A percentile compares a stretch with the other conserved stretches of the same genome.
Conservation (phyloP, 1,140 invertebrate species). For the Trichonephila clavipes region DNA sequence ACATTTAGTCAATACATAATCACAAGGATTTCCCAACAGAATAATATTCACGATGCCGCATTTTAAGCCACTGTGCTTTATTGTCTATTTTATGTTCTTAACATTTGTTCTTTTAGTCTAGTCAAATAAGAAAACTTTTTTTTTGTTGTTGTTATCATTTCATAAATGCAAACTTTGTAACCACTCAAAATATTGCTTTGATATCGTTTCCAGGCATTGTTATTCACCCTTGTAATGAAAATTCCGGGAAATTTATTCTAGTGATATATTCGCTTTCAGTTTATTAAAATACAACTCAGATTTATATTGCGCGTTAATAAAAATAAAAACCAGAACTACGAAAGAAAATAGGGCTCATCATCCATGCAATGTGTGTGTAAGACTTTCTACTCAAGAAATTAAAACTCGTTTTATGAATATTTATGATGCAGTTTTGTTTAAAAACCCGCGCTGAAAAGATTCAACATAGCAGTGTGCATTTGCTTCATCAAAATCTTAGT, state of each 20-base stretch:
- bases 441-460: not conserved
- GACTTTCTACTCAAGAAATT: not conserved
- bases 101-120: not conserved
- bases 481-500: not conserved
- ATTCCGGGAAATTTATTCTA: not conserved
- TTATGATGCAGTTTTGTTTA: slow-evolving; percentile 3
- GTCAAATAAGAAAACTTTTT: not conserved
- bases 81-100: not conserved
- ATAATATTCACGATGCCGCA: too few species aligned
- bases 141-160: not conserved
- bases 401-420: slow-evolving; percentile 38
- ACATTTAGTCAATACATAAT: too few species aligned
- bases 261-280: not conserved
- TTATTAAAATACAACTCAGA: slow-evolving; percentile 9
- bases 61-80: not conserved
- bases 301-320: not conserved
- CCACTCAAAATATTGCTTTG: not conserved
- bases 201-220: not conserved
- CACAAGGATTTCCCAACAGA: too few species aligned
- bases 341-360: not conserved
- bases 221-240: not conserved
- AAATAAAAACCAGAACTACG: not conserved
- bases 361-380: not conserved
- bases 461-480: not conserved
- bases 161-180: not conserved